Evolutionary conservation across 2,797 vertebrate species (phyloP), one percentile per base, ranked within the genome.

Genomic region (Mastacembelus armatus): DNA sequence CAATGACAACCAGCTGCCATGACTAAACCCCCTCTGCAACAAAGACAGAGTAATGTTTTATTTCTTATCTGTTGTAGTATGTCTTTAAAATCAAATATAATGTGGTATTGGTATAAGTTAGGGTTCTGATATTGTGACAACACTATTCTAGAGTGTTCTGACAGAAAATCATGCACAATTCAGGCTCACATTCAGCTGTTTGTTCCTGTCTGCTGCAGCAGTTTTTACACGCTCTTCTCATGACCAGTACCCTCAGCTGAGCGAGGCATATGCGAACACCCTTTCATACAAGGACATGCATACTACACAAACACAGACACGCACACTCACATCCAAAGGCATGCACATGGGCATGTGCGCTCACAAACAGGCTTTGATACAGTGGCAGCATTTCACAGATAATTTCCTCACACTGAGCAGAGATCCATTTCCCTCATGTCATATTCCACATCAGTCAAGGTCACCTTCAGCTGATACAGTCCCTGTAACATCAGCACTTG

Each of bases 161-260:
- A 33, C 39, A 63, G 35, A 33, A 48, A 62, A 10, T 32, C 45
- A 62, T 39, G 14, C 3, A 29, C 35, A 21, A 24, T 45, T 70
- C 43, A 65, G 40, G 27, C 56, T 78, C 36, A 49, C 55, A 62
- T 80, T 78, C 80, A 78, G 75, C 59, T 48, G 61, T 81, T 74
- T 71, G 70, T 64, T 78, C 19, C 63, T 66, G 43, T 79, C 52
- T 71, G 71, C 66, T 66, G 71, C 80, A 74, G 73, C 72, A 74
- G 65, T 66, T 80, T 83, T 78, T 92, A 90, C 56, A 92, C 93
- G 92, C 94, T 95, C 94, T 92, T 95, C 91, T 95, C 93, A 88
- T 94, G 95, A 93, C 94, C 94, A 92, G 90, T 56, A 71, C 59
- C 75, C 77, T 76, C 73, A 80, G 74, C 85, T 73, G 85, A 84